Evolutionary conservation across 2,888 invertebrate genomes (phyloP).

Genomic region (Xanthia icteritia): DNA sequence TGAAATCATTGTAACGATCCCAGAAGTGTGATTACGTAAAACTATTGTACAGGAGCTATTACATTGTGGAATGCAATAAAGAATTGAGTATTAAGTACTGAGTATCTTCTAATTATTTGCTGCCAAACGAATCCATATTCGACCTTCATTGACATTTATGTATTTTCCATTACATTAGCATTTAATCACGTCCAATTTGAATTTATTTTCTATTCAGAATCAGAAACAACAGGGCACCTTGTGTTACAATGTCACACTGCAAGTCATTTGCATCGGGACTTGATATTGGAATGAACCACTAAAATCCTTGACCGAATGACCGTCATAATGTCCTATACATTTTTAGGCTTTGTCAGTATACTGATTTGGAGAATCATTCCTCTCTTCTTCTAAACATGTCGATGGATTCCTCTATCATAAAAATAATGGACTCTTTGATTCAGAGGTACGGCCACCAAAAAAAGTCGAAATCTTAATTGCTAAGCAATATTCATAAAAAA

Average conservation of each 20-base stretch:
- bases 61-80: too few relatives aligned
- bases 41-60: neutral
- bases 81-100: too few relatives aligned
- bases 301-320: neutral
- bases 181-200: constrained; percentile 27
- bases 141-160: constrained; percentile 25
- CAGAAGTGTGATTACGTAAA: too few relatives aligned
- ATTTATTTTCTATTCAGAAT: constrained; percentile 39
- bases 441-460: neutral
- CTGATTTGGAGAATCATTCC: too few relatives aligned
- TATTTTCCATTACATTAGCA: constrained; percentile 33
- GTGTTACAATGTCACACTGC: constrained; percentile 30
- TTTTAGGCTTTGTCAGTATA: neutral
- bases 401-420: too few relatives aligned
- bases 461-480: too few relatives aligned
- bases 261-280: constrained; percentile 27
- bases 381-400: too few relatives aligned
- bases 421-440: neutral
- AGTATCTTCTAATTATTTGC: constrained; percentile 1
- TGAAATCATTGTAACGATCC: too few relatives aligned
- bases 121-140: constrained; percentile 28
- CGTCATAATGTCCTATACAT: neutral
- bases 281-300: constrained; percentile 9
- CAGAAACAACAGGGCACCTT: constrained; percentile 40
- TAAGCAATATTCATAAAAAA: too few relatives aligned